Evolutionary conservation across 1,140 invertebrate species (phyloP).

Genomic region (Lepidurus arcticus): DNA sequence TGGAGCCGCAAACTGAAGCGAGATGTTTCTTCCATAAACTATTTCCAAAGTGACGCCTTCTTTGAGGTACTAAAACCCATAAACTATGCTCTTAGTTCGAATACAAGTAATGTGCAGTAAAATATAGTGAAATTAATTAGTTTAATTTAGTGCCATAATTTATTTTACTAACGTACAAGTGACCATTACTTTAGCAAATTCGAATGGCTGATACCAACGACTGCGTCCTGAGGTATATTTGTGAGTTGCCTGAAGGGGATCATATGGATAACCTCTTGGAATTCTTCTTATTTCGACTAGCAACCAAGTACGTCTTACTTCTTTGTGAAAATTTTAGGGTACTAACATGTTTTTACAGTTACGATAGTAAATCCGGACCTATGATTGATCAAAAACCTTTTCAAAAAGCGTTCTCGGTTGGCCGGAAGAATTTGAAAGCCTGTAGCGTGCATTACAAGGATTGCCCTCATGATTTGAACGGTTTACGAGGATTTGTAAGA

Average conservation of each 20-base stretch:
- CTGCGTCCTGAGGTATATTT: slow-evolving; percentile 5
- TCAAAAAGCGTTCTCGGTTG: background rate
- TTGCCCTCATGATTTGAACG: background rate
- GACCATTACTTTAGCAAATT: background rate
- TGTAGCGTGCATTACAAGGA: background rate
- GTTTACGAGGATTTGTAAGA: background rate
- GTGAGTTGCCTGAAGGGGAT: background rate
- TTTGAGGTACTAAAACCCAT: background rate
- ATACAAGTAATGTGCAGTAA: no score
- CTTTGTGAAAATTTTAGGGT: background rate
- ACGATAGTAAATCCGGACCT: background rate
- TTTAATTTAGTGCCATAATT: no score
- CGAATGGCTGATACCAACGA: background rate
- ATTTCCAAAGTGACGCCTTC: slow-evolving; percentile 9
- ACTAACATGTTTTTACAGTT: background rate
- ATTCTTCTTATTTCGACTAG: background rate
- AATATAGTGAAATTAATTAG: no score
- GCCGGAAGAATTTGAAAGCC: background rate
- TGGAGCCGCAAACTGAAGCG: background rate
- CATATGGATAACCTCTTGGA: background rate
- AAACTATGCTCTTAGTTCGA: background rate
- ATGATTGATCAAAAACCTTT: background rate
- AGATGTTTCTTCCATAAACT: background rate
- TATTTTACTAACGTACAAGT: background rate
- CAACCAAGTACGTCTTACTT: background rate